phyloP scores from a whole-genome alignment of 1,140 invertebrate genomes.

The Drosophila lacteicornis region DNA sequence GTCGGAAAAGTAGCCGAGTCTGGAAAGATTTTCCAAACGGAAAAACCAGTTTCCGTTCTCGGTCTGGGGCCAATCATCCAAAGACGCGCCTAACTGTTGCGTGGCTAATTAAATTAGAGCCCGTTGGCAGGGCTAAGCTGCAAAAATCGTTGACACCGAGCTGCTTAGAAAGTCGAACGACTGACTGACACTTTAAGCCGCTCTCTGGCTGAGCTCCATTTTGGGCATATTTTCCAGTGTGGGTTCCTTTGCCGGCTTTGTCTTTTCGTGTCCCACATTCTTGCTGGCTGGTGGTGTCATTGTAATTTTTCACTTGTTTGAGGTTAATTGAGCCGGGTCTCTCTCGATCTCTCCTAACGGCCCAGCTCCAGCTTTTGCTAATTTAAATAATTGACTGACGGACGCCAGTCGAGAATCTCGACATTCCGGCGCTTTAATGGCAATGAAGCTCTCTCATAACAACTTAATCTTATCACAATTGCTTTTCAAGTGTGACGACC shows the following conservation, averaged over 20 bases:
- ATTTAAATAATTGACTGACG: slow-evolving; percentile 70
- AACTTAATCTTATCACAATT: slow-evolving; percentile 73
- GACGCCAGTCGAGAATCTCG: slow-evolving; percentile 13
- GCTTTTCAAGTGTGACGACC: slow-evolving; percentile 24
- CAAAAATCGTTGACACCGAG: slow-evolving; percentile 42
- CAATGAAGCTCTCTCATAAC: slow-evolving; percentile 23
- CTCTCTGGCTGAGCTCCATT: slow-evolving; percentile 19
- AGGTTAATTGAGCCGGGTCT: slow-evolving; percentile 73
- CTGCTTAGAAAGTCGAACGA: slow-evolving; percentile 62
- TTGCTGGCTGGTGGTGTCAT: slow-evolving; percentile 21
- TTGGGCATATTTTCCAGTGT: slow-evolving; percentile 44
- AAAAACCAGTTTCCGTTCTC: slow-evolving; percentile 66
- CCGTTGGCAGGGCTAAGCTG: slow-evolving; percentile 42
- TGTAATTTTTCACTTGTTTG: slow-evolving; percentile 71
- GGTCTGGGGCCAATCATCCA: slow-evolving; percentile 60
- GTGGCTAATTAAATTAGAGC: slow-evolving; percentile 75
- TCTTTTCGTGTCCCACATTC: slow-evolving; percentile 46
- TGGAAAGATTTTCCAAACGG: slow-evolving; percentile 58
- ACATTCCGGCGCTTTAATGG: slow-evolving; percentile 15
- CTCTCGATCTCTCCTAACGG: slow-evolving; percentile 26
- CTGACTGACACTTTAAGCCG: slow-evolving; percentile 32
- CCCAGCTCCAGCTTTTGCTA: slow-evolving; percentile 28
- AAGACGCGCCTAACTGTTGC: slow-evolving; percentile 59
- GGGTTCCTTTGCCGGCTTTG: slow-evolving; percentile 21
- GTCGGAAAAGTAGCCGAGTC: slow-evolving; percentile 46